Conservation (phyloP, 1,140 invertebrate genomes). For the Drosophila tsacasi region DNA sequence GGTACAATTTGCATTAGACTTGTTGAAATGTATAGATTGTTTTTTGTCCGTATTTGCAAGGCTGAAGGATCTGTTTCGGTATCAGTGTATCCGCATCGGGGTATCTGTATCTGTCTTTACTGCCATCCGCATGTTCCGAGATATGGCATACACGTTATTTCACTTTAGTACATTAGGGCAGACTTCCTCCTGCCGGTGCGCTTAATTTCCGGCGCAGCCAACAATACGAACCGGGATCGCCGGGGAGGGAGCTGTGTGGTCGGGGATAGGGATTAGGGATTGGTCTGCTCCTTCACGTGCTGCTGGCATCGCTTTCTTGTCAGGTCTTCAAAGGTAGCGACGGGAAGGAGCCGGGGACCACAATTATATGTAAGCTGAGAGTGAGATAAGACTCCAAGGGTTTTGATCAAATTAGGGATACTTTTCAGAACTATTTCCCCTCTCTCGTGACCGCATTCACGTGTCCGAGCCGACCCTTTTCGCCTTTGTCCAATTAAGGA, state of each 20-base stretch:
- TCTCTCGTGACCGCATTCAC: slow-evolving; percentile 6
- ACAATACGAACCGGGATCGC: slow-evolving; percentile 43
- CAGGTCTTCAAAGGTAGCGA: slow-evolving; percentile 4
- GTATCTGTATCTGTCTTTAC: slow-evolving; percentile 25
- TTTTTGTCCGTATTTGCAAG: slow-evolving; percentile 24
- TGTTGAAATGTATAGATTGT: slow-evolving; percentile 25
- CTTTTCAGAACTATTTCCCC: slow-evolving; percentile 11
- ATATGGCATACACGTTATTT: slow-evolving; percentile 64
- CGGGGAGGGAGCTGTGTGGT: slow-evolving; percentile 5
- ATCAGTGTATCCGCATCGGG: slow-evolving; percentile 1
- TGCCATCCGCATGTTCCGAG: slow-evolving; percentile 41
- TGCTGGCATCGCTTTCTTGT: slow-evolving; percentile 10
- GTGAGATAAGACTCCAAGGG: slow-evolving; percentile 1
- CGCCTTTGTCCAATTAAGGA: slow-evolving; percentile 40
- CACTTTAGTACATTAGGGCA: slow-evolving; percentile 71
- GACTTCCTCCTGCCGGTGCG: slow-evolving; percentile 68
- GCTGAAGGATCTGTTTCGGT: slow-evolving; percentile 2
- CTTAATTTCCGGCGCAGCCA: slow-evolving; percentile 73
- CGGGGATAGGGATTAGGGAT: slow-evolving; percentile 36
- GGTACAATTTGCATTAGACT: slow-evolving; percentile 13
- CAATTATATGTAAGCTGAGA: slow-evolving; percentile 10
- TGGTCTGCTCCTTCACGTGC: slow-evolving; percentile 10
- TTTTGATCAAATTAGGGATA: slow-evolving; percentile 12
- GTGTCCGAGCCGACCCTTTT: slow-evolving; percentile 15
- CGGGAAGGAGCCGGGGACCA: background rate